A percentile compares a stretch with the other conserved stretches of the same genome.
Conservation (phyloP, 1,140 invertebrate genomes). For the Anagrus nilaparvatae region DNA sequence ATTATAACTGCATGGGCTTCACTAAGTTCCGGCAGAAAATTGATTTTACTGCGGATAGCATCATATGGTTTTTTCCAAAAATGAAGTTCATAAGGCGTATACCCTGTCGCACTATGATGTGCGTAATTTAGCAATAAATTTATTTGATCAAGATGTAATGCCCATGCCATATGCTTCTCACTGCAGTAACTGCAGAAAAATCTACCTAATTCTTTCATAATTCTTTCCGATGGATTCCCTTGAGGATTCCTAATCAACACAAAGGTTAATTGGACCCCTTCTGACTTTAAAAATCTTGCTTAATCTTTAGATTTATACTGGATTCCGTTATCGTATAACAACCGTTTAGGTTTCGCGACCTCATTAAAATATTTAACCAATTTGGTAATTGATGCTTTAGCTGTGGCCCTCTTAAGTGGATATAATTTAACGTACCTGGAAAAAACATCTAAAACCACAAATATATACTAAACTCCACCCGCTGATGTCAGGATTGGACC, state of each 20-base stretch:
- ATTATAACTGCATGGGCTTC: too few relatives aligned
- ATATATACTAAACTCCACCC: constrained; percentile 8
- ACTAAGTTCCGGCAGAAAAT: too few relatives aligned
- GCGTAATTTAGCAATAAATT: neutral
- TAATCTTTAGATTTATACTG: constrained; percentile 4
- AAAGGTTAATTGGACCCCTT: constrained; percentile 2
- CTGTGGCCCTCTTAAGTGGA: neutral
- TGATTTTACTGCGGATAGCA: too few relatives aligned
- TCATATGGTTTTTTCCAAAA: too few relatives aligned
- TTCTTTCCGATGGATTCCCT: constrained; percentile 9
- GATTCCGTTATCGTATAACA: constrained; percentile 2
- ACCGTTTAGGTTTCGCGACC: neutral
- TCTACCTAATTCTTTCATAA: too few relatives aligned
- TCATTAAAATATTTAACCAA: constrained; percentile 4
- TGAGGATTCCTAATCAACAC: constrained; percentile 3
- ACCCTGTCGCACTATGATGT: neutral
- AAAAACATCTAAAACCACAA: constrained; percentile 8
- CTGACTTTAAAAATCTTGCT: neutral
- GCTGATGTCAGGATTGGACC: constrained; percentile 6
- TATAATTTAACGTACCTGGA: constrained; percentile 5
- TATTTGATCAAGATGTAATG: neutral
- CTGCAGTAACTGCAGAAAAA: too few relatives aligned
- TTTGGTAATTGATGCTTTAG: neutral
- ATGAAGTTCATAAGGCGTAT: neutral
- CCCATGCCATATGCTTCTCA: neutral